These are phyloP conservation scores for Bettongia penicillata DNA, from an alignment of 2,113 vertebrate species.

Conservation along the genomic window DNA sequence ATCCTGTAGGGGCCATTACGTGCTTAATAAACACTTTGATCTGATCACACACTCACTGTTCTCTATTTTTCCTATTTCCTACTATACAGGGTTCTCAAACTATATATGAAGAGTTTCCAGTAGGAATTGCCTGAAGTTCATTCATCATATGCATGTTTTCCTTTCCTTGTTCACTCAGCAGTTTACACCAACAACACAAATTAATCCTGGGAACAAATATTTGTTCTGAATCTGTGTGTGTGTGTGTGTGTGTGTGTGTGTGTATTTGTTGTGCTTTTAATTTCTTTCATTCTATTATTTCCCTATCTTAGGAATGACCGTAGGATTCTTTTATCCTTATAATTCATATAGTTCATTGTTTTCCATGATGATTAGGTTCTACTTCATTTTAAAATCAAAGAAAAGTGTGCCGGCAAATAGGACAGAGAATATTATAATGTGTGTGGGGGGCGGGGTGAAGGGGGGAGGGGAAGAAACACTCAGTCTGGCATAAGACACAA, in stretches of 20 bases:
- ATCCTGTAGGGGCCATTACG: neutral
- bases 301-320: neutral
- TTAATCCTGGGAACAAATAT: neutral
- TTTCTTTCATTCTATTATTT: neutral
- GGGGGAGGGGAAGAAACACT: neutral
- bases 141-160: neutral
- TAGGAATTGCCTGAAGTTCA: conserved; percentile 32
- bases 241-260: neutral
- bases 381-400: conserved; percentile 33
- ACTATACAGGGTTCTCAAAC: neutral
- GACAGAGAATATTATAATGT: neutral
- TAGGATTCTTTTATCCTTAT: neutral
- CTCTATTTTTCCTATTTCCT: neutral
- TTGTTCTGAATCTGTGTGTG: neutral
- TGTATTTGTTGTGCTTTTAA: neutral
- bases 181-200: neutral
- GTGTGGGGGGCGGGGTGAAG: neutral
- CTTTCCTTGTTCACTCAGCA: conserved; percentile 7
- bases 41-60: neutral
- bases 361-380: neutral
- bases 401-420: neutral
- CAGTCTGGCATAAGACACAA: neutral
- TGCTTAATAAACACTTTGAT: neutral
- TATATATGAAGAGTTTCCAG: neutral
- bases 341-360: neutral